Conservation (phyloP, 1,140 invertebrate genomes). For the Lamellibrachia luymesi region DNA sequence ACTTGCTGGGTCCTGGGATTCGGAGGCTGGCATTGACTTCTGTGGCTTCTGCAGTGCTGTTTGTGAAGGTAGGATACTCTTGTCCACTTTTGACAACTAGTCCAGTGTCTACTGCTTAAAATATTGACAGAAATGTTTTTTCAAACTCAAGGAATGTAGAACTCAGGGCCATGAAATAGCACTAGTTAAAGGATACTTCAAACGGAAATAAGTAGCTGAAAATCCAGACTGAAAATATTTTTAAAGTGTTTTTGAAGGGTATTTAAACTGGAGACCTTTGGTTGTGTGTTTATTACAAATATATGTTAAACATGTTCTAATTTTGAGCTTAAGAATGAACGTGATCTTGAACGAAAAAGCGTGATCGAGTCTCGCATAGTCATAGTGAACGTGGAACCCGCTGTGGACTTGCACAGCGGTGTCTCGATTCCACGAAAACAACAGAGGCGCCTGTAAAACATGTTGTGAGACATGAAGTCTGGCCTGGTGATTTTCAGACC, state of each 20-base stretch:
- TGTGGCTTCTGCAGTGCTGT: background rate
- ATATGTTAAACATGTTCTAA: no score
- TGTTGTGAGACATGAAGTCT: background rate
- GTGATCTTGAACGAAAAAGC: no score
- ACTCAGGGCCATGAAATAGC: background rate
- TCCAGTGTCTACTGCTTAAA: background rate
- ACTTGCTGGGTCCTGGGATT: background rate
- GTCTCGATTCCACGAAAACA: background rate
- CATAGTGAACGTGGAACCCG: background rate
- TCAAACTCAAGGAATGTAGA: background rate
- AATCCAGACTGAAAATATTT: no score
- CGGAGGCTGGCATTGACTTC: background rate
- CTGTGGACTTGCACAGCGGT: background rate
- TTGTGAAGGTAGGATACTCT: background rate
- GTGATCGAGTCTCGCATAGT: no score
- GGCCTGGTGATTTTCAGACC: background rate
- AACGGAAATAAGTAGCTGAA: background rate
- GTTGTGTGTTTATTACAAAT: no score
- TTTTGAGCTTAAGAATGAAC: no score
- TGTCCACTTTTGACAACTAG: background rate
- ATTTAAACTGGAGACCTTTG: no score
- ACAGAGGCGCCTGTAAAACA: background rate
- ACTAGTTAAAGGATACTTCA: background rate
- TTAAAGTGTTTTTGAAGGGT: no score
- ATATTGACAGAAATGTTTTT: background rate